Percentiles rank a stretch among this genome's conserved stretches.
Evolutionary conservation across 2,797 vertebrate species (phyloP).

Genomic region (Tokudaia tokunoshimensis): DNA sequence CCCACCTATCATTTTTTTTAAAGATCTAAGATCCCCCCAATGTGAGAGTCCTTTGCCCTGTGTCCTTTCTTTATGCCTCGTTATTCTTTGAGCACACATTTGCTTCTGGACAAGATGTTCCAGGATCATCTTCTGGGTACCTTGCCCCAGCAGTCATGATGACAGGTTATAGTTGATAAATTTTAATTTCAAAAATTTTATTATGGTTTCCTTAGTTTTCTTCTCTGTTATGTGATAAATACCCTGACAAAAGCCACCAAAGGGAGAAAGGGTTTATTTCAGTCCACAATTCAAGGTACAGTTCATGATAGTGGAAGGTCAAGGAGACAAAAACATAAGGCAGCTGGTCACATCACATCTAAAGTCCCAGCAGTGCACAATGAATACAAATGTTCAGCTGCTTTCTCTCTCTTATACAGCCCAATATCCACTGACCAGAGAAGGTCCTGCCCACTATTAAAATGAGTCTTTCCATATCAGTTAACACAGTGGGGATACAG

Average conservation of each 20-base stretch:
- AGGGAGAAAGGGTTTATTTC: not conserved
- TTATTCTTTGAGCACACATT: not conserved
- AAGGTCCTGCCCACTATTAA: not conserved
- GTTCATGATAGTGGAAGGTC: no score
- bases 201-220: not conserved
- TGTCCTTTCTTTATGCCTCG: not conserved
- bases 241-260: not conserved
- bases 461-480: not conserved
- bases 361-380: no score
- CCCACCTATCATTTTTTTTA: not conserved
- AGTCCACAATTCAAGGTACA: not conserved
- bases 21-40: not conserved
- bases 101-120: not conserved
- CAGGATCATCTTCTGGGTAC: not conserved
- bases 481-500: not conserved
- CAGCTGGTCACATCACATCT: not conserved
- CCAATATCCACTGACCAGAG: not conserved
- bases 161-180: not conserved
- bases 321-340: not conserved
- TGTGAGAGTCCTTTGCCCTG: not conserved
- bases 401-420: not conserved
- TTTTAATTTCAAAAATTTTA: not conserved
- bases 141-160: not conserved
- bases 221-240: not conserved
- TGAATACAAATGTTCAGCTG: not conserved